These are phyloP conservation scores for Dromaius novaehollandiae DNA, from an alignment of 2,113 vertebrate species.

Conservation along the genomic window DNA sequence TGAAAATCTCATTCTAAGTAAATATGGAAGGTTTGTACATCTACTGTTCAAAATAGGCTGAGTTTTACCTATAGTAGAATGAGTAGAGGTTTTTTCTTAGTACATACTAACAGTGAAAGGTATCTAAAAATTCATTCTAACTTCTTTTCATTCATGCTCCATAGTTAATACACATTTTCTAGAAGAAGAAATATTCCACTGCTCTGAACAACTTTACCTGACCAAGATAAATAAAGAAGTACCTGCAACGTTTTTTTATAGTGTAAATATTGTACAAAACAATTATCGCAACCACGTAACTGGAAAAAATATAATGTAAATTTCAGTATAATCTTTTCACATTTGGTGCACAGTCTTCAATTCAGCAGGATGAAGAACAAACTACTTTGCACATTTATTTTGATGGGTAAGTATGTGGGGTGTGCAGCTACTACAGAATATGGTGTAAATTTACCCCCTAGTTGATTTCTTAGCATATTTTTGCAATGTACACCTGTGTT, in stretches of 20 bases:
- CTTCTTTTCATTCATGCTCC: not conserved
- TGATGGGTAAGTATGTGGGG: not conserved
- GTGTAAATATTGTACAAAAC: not conserved
- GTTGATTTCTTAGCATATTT: not conserved
- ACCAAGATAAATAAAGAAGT: not conserved
- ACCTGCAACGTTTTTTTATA: not conserved
- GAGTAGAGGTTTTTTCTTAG: not conserved
- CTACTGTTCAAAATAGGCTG: not conserved
- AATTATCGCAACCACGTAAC: not conserved
- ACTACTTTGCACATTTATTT: not conserved
- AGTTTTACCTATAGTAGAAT: not conserved
- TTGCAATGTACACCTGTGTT: not conserved
- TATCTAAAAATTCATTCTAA: not conserved
- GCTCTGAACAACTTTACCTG: not conserved
- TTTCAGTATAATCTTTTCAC: not conserved
- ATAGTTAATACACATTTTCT: not conserved
- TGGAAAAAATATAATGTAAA: not conserved
- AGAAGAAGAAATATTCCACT: not conserved
- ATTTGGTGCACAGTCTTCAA: accelerated
- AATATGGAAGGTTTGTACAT: not conserved
- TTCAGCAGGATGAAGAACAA: not conserved
- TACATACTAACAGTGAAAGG: not conserved
- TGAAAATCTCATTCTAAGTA: not conserved
- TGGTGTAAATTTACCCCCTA: not conserved
- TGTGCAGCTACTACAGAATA: not conserved